A percentile compares a stretch with the other conserved stretches of the same genome.
Evolutionary conservation across 2,113 vertebrate species (phyloP).

Genomic region (Mohoua ochrocephala): DNA sequence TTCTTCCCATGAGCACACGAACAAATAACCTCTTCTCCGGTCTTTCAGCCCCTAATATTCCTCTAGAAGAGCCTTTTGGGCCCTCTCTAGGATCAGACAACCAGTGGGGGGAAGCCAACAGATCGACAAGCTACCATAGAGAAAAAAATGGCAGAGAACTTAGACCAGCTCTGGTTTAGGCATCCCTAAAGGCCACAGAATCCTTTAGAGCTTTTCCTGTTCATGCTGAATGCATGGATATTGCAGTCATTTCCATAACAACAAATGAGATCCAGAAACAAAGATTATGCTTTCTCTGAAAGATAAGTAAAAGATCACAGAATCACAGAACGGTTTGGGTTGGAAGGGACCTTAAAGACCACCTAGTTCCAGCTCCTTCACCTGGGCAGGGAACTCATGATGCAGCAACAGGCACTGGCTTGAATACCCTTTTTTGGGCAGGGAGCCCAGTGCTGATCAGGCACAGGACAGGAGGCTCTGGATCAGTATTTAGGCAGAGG

Average conservation of each 20-base stretch:
- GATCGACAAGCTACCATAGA: background rate
- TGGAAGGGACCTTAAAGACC: background rate
- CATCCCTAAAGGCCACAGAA: background rate
- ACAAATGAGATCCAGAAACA: background rate
- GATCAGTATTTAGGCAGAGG: background rate
- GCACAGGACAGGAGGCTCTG: background rate
- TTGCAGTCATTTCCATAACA: background rate
- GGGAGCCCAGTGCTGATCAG: background rate
- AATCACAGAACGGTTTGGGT: background rate
- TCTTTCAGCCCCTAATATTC: background rate
- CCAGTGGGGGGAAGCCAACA: background rate
- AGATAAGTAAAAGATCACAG: background rate
- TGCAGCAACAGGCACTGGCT: background rate
- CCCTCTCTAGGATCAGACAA: background rate
- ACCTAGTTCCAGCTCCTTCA: background rate
- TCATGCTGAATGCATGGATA: background rate
- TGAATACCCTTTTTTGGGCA: background rate
- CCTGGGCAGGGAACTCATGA: background rate
- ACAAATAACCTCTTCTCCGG: background rate
- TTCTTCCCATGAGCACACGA: background rate
- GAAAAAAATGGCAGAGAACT: background rate
- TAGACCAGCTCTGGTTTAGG: background rate
- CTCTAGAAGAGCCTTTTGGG: background rate
- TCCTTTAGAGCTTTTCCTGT: background rate
- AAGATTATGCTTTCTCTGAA: background rate